Conservation (phyloP, 2,113 vertebrate genomes). For the Pelvicachromis taeniatus region DNA sequence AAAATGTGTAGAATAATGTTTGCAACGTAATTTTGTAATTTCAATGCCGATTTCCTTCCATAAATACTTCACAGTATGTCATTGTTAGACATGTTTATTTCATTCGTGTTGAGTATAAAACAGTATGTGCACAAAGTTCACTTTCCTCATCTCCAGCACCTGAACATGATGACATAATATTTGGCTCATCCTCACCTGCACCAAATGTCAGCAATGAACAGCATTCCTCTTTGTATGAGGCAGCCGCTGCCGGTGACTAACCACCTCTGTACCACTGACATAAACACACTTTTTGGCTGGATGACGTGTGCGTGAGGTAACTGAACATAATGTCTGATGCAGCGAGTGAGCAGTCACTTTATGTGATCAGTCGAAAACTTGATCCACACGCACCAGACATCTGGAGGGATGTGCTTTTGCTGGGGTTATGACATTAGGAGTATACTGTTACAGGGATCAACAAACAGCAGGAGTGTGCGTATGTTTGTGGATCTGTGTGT, state of each 20-base stretch:
- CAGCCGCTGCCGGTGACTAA: slow-evolving; percentile 16
- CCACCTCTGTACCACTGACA: not conserved
- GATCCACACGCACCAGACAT: slow-evolving; percentile 44
- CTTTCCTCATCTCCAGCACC: not conserved
- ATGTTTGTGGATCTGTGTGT: not conserved
- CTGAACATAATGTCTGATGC: slow-evolving; percentile 17
- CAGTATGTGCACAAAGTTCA: not conserved
- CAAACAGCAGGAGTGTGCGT: slow-evolving; percentile 14
- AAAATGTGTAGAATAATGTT: not conserved
- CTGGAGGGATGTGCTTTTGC: slow-evolving; percentile 54
- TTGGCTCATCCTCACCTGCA: not conserved
- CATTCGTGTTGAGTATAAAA: not conserved
- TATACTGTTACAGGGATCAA: slow-evolving; percentile 62
- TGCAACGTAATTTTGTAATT: not conserved
- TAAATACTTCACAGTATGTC: not conserved
- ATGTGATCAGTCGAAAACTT: slow-evolving; percentile 15
- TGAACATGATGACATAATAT: slow-evolving; percentile 27
- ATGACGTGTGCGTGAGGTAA: slow-evolving; percentile 4
- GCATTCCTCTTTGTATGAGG: slow-evolving; percentile 49
- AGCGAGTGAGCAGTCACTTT: slow-evolving; percentile 17
- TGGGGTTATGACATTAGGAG: slow-evolving; percentile 61
- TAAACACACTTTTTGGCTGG: slow-evolving; percentile 23
- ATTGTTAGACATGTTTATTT: not conserved
- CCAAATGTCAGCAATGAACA: slow-evolving; percentile 13
- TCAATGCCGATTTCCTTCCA: not conserved